Conservation (phyloP, 2,888 invertebrate species). For the Desoria tigrina region DNA sequence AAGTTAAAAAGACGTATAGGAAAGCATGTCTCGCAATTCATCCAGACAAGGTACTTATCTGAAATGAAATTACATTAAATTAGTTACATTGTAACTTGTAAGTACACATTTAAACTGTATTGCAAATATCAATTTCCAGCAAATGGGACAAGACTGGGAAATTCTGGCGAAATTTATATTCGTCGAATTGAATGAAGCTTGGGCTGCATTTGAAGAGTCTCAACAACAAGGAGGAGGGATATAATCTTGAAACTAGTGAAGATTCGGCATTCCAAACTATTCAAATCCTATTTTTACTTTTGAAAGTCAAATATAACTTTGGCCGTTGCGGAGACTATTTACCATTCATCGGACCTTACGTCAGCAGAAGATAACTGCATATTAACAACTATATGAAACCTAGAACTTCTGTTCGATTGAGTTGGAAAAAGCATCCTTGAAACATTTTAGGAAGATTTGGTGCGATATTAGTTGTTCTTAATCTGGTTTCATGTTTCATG, state of each 20-base stretch:
- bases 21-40: constrained; percentile 96
- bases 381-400: too few species aligned
- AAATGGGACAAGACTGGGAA: constrained; percentile 89
- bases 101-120: constrained; percentile 12
- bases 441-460: too few species aligned
- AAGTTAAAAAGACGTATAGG: constrained; percentile 94
- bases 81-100: constrained; percentile 5
- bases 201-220: constrained; percentile 86
- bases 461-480: too few species aligned
- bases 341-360: too few species aligned
- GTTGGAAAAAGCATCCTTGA: too few species aligned
- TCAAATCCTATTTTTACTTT: too few species aligned
- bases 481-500: too few species aligned
- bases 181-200: constrained; percentile 98
- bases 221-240: background rate
- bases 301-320: too few species aligned
- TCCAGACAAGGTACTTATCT: constrained; percentile 97
- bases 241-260: background rate
- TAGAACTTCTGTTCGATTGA: too few species aligned
- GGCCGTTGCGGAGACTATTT: too few species aligned
- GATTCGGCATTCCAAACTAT: too few species aligned
- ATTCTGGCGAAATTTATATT: constrained; percentile 93
- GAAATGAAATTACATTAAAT: constrained; percentile 7
- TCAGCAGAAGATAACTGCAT: too few species aligned
- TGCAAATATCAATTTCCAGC: constrained; percentile 64